Conservation (phyloP, 2,797 vertebrate genomes). For the Neosilurus mollespiculum region DNA sequence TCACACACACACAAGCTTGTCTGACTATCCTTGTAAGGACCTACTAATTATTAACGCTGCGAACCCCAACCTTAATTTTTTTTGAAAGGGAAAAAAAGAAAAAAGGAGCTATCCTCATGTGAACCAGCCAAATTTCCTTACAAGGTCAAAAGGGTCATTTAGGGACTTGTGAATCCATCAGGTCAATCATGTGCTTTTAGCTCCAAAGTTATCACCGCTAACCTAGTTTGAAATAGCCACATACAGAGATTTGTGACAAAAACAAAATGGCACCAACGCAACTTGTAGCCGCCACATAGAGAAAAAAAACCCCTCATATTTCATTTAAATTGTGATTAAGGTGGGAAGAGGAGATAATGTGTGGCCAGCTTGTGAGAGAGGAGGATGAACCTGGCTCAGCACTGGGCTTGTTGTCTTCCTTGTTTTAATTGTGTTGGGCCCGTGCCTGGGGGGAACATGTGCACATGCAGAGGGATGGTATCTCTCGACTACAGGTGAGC, state of each 20-base stretch:
- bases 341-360: constrained; percentile 39
- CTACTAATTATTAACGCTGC: neutral
- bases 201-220: constrained; percentile 8
- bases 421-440: constrained; percentile 73
- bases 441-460: constrained; percentile 59
- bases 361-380: constrained; percentile 9
- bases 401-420: constrained; percentile 60
- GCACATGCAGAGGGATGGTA: constrained; percentile 37
- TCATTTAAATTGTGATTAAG: constrained; percentile 59
- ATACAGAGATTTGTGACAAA: constrained; percentile 23
- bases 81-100: neutral
- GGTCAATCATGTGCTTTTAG: neutral
- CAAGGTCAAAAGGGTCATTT: neutral
- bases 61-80: neutral
- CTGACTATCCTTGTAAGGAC: neutral
- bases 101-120: neutral
- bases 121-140: neutral
- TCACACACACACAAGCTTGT: neutral
- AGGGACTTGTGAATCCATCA: neutral
- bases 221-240: constrained; percentile 10
- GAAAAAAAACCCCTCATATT: constrained; percentile 53
- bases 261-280: constrained; percentile 12
- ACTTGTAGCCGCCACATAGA: neutral
- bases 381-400: constrained; percentile 18
- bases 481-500: constrained; percentile 47